Evolutionary conservation across 1,140 invertebrate genomes (phyloP).

Genomic region (Ectropis grisescens): DNA sequence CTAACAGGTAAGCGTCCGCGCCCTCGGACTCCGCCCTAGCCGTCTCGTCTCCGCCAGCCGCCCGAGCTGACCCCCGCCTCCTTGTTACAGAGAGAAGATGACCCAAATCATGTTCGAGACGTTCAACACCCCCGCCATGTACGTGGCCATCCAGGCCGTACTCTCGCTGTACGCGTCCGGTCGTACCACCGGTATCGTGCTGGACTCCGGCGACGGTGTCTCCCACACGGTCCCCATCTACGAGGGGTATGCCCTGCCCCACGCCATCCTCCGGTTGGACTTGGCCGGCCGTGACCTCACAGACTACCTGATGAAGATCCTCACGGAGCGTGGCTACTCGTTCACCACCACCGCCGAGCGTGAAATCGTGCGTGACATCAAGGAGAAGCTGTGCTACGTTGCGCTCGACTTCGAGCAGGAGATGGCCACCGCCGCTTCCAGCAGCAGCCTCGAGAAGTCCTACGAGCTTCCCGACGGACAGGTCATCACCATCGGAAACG

Average conservation of each 20-base stretch:
- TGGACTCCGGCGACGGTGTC: constrained; percentile 91
- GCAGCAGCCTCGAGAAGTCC: constrained; percentile 87
- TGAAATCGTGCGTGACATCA: constrained; percentile 95
- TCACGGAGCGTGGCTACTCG: constrained; percentile 88
- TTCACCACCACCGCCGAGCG: constrained; percentile 88
- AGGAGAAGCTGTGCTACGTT: constrained; percentile 93
- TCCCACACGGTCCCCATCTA: constrained; percentile 93
- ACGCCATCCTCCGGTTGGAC: constrained; percentile 90
- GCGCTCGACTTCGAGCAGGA: constrained; percentile 96
- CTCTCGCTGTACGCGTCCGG: constrained; percentile 89
- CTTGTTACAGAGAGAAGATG: constrained; percentile 77
- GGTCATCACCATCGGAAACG: constrained; percentile 95
- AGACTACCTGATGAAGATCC: constrained; percentile 93
- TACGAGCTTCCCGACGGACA: constrained; percentile 91
- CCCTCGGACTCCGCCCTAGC: neutral
- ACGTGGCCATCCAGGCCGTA: constrained; percentile 89
- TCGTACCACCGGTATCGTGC: constrained; percentile 92
- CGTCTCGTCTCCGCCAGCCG: neutral
- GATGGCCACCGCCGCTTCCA: constrained; percentile 92
- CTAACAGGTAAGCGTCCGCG: constrained; percentile 72
- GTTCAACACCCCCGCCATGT: constrained; percentile 89
- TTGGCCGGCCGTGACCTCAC: constrained; percentile 91
- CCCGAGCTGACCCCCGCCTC: constrained; percentile 4
- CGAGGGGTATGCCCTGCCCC: constrained; percentile 88
- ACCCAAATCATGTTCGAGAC: constrained; percentile 85